Conservation (phyloP, 2,113 vertebrate species). For the Setophaga coronata region DNA sequence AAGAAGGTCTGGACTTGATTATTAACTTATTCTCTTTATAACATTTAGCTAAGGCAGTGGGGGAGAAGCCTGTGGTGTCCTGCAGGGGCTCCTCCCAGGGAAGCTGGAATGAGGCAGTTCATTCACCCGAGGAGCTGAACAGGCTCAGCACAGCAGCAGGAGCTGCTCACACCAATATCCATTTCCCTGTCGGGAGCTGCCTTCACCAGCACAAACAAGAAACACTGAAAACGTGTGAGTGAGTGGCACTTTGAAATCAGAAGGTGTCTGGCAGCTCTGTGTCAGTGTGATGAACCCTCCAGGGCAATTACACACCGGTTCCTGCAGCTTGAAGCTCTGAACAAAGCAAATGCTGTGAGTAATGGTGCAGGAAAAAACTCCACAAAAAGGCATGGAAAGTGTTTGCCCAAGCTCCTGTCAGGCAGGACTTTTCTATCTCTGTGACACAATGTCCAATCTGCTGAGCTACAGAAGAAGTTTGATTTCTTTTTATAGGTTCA, state of each 20-base stretch:
- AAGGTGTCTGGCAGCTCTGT: neutral
- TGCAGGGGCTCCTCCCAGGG: neutral
- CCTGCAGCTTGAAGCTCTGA: neutral
- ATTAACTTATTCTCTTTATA: constrained; percentile 14
- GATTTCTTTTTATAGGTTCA: neutral
- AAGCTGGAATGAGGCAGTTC: neutral
- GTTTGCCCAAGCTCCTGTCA: neutral
- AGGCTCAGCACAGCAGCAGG: neutral
- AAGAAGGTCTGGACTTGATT: constrained; percentile 28
- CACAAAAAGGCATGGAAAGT: neutral
- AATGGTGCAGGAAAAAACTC: neutral
- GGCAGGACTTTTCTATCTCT: neutral
- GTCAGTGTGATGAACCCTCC: neutral
- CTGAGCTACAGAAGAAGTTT: neutral
- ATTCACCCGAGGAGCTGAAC: neutral
- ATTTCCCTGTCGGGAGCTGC: neutral
- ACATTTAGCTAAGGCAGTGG: neutral
- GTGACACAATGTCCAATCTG: neutral
- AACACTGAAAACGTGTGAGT: neutral
- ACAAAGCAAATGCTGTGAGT: neutral
- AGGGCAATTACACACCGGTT: neutral
- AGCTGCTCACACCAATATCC: neutral
- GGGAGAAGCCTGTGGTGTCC: neutral
- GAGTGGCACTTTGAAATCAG: neutral
- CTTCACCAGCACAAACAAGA: neutral